Base-by-base conservation (phyloP, 2,888 invertebrate genomes). In the Coenonympha arcania region DNA sequence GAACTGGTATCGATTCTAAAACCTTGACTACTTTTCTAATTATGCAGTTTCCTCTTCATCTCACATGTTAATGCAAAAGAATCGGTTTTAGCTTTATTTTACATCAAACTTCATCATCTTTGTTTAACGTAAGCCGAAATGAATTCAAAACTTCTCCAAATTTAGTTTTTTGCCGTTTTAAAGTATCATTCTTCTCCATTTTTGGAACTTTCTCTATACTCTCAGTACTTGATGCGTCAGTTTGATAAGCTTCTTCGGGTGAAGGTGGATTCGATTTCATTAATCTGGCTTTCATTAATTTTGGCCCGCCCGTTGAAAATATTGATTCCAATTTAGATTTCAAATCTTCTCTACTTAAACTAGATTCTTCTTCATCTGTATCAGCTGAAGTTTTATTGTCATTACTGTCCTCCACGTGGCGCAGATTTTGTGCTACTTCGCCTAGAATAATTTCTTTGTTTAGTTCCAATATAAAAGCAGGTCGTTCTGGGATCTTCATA, bases 131-230 rank as follows among this genome's bases (percentile, higher is more conserved):
- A 58, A 81, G 66, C 55, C 76, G 63, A 56, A 86, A 71, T n/a
- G 85, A 83, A 67, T 81, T 80, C 39, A 86, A 61, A 63, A 86
- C 86, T 63, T 66, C 79, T 54, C 80, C 70, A 54, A 79, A 87
- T 56, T 73, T 81, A 0, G 73, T 82, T 61, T 71, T 81, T 54
- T 87, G 86, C 57, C 86, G 61, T 50, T 78, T 81, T 31, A 87
- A 61, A 1, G 87, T 87, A 57, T 87, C 85, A 48, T 84, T 84
- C 60, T 80, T 85, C 28, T 82, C 80, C 52, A 77, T 63, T 64
- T 83, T 84, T 0, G 80, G 76, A 31, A 73, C 28, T 57, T 76
- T 84, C 2, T 70, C 50, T 65, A 79, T 65, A 59, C 78, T 83
- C 37, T 84, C 84, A 6, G 62, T 64, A 54, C 79, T 81, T 0